These are phyloP conservation scores for Callipepla californica DNA, from an alignment of 2,113 vertebrate species.

Conservation along the genomic window DNA sequence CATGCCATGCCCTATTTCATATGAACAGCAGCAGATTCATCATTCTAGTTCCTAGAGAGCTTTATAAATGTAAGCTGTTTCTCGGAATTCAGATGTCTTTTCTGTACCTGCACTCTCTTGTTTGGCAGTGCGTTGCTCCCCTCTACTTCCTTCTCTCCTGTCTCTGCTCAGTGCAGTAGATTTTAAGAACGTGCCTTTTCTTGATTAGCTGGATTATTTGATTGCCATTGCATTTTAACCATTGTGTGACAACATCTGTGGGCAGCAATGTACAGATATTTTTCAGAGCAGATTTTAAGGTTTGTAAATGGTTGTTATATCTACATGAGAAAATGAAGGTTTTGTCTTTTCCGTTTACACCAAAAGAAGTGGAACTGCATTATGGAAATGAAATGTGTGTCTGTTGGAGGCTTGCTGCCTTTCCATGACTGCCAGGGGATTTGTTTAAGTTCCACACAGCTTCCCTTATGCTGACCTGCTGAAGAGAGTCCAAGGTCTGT, in stretches of 20 bases:
- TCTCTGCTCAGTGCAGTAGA: background rate
- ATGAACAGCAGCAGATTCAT: background rate
- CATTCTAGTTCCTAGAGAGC: background rate
- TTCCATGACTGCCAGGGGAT: background rate
- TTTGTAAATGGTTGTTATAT: background rate
- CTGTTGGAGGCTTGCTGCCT: background rate
- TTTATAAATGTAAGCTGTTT: background rate
- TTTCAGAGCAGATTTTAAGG: constrained; percentile 1
- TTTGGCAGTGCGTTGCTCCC: background rate
- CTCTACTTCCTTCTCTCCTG: background rate
- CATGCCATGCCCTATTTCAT: background rate
- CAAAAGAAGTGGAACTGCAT: background rate
- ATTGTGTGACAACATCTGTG: constrained; percentile 68
- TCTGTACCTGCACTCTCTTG: background rate
- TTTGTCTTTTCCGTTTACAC: background rate
- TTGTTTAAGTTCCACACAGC: background rate
- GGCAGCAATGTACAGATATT: constrained; percentile 28
- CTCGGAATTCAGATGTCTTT: background rate
- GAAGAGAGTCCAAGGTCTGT: background rate
- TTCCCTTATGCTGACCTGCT: background rate
- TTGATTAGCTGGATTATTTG: constrained; percentile 65
- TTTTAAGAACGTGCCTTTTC: constrained; percentile 19
- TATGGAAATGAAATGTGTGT: background rate
- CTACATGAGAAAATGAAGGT: background rate
- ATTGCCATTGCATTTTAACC: constrained; percentile 66